These are phyloP conservation scores for Epizoanthus ramosus DNA, from an alignment of 92 coral and sea anemone species.

Conservation along the genomic window DNA sequence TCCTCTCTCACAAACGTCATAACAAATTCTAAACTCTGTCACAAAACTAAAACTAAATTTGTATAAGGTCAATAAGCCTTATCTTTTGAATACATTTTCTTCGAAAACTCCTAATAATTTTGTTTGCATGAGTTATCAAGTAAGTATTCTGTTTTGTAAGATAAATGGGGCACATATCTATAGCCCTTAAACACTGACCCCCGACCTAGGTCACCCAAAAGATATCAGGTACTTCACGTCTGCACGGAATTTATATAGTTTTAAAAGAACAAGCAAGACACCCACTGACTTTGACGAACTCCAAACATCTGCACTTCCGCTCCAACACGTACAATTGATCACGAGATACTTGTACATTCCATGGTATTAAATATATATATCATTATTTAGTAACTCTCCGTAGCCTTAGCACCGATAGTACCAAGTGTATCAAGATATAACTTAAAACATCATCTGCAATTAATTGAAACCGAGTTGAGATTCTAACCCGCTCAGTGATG, in stretches of 20 bases:
- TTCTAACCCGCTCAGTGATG: background rate
- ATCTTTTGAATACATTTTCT: background rate
- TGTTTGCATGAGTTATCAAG: background rate
- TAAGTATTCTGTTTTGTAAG: background rate
- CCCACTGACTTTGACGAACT: background rate
- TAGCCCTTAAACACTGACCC: background rate
- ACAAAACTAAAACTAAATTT: background rate
- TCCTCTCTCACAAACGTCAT: background rate
- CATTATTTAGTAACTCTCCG: background rate
- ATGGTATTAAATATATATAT: background rate
- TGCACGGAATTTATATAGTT: constrained; percentile 2
- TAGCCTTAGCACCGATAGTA: background rate
- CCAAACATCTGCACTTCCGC: constrained; percentile 4
- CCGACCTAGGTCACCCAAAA: background rate
- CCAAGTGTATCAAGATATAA: background rate
- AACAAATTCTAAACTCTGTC: background rate
- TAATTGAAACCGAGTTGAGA: background rate
- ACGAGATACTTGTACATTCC: background rate
- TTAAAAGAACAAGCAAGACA: background rate
- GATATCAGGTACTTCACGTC: constrained; percentile 9
- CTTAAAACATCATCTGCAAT: background rate
- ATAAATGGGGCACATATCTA: background rate
- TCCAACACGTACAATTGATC: constrained; percentile 6
- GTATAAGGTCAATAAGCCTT: background rate
- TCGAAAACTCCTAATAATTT: background rate